Evolutionary conservation across 2,888 invertebrate species (phyloP).

Genomic region (Scelioninae gen. 1): DNA sequence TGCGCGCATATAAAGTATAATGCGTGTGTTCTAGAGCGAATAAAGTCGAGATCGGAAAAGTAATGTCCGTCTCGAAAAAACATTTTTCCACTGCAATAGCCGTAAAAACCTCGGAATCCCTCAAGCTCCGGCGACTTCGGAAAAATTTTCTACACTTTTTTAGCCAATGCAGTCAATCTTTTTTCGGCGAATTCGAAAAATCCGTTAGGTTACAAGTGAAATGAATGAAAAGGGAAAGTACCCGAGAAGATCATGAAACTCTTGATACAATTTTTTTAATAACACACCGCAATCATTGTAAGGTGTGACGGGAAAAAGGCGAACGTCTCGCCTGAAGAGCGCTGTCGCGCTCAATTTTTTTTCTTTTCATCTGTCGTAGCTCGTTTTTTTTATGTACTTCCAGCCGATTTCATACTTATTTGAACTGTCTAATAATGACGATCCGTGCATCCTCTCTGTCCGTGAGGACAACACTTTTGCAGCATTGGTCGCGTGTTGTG

Average conservation of each 20-base stretch:
- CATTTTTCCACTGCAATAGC: slow-evolving; percentile 30
- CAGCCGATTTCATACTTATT: slow-evolving; percentile 61
- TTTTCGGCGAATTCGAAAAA: slow-evolving; percentile 33
- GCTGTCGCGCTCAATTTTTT: slow-evolving; percentile 58
- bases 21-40: slow-evolving; percentile 84
- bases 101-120: slow-evolving; percentile 25
- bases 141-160: slow-evolving; percentile 12
- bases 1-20: slow-evolving; percentile 77
- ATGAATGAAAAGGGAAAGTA: slow-evolving; percentile 67
- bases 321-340: slow-evolving; percentile 57
- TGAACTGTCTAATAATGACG: slow-evolving; percentile 65
- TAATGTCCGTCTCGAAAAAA: slow-evolving; percentile 76
- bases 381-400: slow-evolving; percentile 40
- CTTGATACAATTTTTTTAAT: slow-evolving; percentile 51
- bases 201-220: slow-evolving; percentile 24
- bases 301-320: slow-evolving; percentile 72
- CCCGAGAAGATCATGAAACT: slow-evolving; percentile 38
- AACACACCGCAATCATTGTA: slow-evolving; percentile 57
- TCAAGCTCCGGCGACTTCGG: not conserved
- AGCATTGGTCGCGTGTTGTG: slow-evolving; percentile 82
- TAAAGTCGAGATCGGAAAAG: slow-evolving; percentile 77
- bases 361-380: not conserved
- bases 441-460: slow-evolving; percentile 65
- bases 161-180: not conserved
- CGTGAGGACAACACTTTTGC: slow-evolving; percentile 81